Evolutionary conservation across 2,888 invertebrate species (phyloP).

Genomic region (Oligia fasciuncula): DNA sequence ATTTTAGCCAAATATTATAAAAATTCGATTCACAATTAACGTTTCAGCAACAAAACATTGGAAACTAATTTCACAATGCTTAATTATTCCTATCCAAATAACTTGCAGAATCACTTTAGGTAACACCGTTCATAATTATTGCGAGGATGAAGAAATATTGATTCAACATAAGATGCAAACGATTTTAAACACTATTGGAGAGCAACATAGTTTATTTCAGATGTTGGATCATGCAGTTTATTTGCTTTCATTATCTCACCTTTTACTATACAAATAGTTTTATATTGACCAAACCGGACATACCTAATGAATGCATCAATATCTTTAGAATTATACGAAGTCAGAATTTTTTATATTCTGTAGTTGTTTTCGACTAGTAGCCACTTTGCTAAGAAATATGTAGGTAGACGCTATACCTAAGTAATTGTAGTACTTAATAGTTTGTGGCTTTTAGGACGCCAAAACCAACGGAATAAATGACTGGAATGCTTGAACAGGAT

Average conservation of each 20-base stretch:
- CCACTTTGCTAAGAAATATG: constrained; percentile 1
- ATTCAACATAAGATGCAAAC: neutral
- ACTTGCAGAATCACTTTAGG: neutral
- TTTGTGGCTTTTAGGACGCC: neutral
- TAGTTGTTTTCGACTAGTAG: neutral
- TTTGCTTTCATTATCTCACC: constrained; percentile 20
- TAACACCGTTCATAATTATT: constrained; percentile 17
- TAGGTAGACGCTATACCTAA: neutral
- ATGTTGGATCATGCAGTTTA: neutral
- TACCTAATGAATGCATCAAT: constrained; percentile 32
- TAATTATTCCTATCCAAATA: neutral
- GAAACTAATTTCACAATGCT: constrained; percentile 1
- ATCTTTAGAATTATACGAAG: constrained; percentile 28
- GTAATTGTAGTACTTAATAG: neutral
- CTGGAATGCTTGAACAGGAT: neutral
- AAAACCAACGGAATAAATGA: no score
- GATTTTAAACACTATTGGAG: constrained; percentile 26
- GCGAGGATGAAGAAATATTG: constrained; percentile 13
- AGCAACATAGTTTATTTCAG: constrained; percentile 18
- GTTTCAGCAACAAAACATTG: neutral
- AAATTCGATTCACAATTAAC: neutral
- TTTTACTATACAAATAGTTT: constrained; percentile 28
- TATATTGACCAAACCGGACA: constrained; percentile 26
- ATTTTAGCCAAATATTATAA: neutral
- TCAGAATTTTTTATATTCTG: neutral